Conservation (phyloP, 2,888 invertebrate genomes). For the Cabera pusaria region DNA sequence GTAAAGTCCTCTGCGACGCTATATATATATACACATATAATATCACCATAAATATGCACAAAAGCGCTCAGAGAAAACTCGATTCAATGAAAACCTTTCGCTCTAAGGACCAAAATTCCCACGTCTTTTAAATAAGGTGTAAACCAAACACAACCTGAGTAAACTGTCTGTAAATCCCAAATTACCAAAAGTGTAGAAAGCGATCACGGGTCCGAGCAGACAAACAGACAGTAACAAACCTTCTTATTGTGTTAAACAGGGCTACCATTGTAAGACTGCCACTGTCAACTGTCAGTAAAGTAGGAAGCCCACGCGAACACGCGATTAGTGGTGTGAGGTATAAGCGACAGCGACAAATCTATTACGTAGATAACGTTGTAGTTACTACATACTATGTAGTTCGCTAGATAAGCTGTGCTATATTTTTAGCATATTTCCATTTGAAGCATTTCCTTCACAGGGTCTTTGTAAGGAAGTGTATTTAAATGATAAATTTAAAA, state of each 20-base stretch:
- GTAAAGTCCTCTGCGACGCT: too few relatives aligned
- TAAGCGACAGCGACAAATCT: conserved; percentile 15
- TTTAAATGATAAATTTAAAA: too few relatives aligned
- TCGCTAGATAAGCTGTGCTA: too few relatives aligned
- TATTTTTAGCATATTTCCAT: too few relatives aligned
- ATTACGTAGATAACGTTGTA: too few relatives aligned
- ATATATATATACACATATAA: too few relatives aligned
- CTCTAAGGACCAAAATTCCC: conserved; percentile 6
- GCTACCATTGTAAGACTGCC: conserved; percentile 39
- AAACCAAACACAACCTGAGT: conserved; percentile 2
- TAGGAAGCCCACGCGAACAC: conserved; percentile 51
- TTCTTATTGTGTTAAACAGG: conserved; percentile 38
- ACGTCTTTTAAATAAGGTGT: conserved; percentile 14
- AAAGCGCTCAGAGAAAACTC: too few relatives aligned
- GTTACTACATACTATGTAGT: too few relatives aligned
- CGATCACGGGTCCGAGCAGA: conserved; percentile 26
- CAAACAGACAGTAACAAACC: conserved; percentile 25
- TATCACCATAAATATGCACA: too few relatives aligned
- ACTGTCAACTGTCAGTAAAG: conserved; percentile 47
- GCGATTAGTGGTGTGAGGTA: conserved; percentile 15
- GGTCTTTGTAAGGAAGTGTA: too few relatives aligned
- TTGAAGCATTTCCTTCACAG: too few relatives aligned
- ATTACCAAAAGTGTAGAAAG: conserved; percentile 28
- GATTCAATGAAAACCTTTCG: not conserved
- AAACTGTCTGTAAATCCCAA: conserved; percentile 21